phyloP scores from a whole-genome alignment of 2,113 vertebrate species.

The Dinomys branickii region DNA sequence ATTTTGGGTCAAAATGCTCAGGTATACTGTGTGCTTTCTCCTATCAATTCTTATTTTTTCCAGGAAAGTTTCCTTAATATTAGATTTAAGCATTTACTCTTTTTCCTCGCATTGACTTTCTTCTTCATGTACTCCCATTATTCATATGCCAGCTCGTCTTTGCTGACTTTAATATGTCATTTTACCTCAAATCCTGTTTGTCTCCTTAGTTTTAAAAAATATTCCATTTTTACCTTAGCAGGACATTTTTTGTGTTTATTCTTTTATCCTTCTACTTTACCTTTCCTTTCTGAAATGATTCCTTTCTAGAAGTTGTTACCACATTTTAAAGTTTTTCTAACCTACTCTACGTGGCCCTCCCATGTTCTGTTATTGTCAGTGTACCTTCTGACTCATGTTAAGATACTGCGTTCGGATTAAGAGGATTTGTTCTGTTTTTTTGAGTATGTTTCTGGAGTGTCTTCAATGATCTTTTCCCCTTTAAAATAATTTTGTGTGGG shows the following conservation, averaged over 20 bases:
- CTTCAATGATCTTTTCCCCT: not conserved
- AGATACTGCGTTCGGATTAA: not conserved
- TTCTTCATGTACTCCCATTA: not conserved
- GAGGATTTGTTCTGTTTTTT: not conserved
- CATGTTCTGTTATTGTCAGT: not conserved
- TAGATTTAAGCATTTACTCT: constrained; percentile 20
- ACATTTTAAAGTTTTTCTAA: constrained; percentile 42
- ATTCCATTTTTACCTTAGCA: not conserved
- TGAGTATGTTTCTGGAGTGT: not conserved
- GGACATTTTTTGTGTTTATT: constrained; percentile 12
- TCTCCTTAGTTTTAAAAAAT: not conserved
- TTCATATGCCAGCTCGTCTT: not conserved
- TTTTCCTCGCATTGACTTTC: constrained; percentile 20
- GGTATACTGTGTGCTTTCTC: not conserved
- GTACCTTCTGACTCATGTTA: not conserved
- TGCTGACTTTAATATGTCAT: not conserved
- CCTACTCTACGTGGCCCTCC: not conserved
- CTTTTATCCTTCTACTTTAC: not conserved
- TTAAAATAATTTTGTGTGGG: constrained; percentile 39
- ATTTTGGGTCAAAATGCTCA: constrained; percentile 42
- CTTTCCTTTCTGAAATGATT: constrained; percentile 35
- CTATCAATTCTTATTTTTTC: not conserved
- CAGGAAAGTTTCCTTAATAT: constrained; percentile 25
- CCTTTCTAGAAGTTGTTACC: not conserved
- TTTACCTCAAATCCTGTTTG: not conserved